Evolutionary conservation across 2,888 invertebrate genomes (phyloP), one percentile per base, ranked within the genome.

Genomic region (Orchestes rusci): DNA sequence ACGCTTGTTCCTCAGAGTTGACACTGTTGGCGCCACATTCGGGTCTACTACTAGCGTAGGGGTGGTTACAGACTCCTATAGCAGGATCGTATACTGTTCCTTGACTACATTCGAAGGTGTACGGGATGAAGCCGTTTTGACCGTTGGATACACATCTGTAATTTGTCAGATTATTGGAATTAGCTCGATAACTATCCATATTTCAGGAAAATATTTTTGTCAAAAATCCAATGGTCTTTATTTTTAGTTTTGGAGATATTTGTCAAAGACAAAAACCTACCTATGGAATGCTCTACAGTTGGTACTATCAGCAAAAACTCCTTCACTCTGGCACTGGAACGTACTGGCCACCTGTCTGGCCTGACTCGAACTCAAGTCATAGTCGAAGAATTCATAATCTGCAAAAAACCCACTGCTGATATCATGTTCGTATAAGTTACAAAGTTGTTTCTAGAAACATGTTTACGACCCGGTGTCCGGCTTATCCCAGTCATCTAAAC

Each of bases 1-100:
- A 7, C 10, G 23, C 7, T 23, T 23, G 23, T n/a, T n/a, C n/a
- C n/a, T n/a, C n/a, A n/a, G n/a, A n/a, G n/a, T n/a, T n/a, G n/a
- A n/a, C n/a, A n/a, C n/a, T n/a, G n/a, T n/a, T 45, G 37, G 71
- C 71, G 45, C 69, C 73, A 65, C 88, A 88, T 67, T 84, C 81
- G 27, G 72, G 64, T 50, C 87, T 74, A 43, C 75, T 80, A 33
- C 83, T 82, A 52, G 75, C 76, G 55, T 71, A 70, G 2, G 86
- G 79, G 63, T 82, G 78, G 57, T 84, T 82, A 60, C 88, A 89
- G 45, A 80, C 72, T 58, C 74, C 75, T 23, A 73, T 72, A 17
- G 75, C 71, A 28, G 78, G 75, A 59, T 87, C 84, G 61, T 81
- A 89, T 17, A 87, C 79, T 1, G 86, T 84, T 10, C 83, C 84